phyloP scores from a whole-genome alignment of 2,797 vertebrate species.

The Brachyalestes nurse region DNA sequence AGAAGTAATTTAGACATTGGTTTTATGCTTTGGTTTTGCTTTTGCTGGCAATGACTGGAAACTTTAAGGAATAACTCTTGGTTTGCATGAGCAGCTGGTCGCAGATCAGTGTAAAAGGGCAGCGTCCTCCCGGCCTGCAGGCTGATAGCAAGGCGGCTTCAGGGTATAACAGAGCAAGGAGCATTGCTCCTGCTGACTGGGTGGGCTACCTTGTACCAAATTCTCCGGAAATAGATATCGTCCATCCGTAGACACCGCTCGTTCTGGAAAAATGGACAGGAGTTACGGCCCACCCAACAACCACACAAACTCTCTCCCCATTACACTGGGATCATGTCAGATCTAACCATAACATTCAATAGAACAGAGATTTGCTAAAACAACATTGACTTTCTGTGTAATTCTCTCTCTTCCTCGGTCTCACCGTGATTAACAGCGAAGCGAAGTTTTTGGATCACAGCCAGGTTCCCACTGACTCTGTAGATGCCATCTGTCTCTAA shows the following conservation, averaged over 20 bases:
- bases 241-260: conserved; percentile 91
- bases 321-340: background rate
- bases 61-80: background rate
- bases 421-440: conserved; percentile 92
- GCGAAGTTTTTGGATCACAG: conserved; percentile 91
- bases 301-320: background rate
- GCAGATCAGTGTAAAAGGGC: conserved; percentile 19
- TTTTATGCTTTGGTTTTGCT: no score
- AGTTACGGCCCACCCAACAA: conserved; percentile 33
- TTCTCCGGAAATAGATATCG: conserved; percentile 90
- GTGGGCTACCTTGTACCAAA: conserved; percentile 86
- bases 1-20: no score
- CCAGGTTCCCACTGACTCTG: conserved; percentile 91
- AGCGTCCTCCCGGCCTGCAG: background rate
- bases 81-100: background rate
- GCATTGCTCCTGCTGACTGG: background rate
- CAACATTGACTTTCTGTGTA: background rate
- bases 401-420: conserved; percentile 28
- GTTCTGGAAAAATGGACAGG: conserved; percentile 84
- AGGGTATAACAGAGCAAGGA: conserved; percentile 17
- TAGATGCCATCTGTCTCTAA: conserved; percentile 92
- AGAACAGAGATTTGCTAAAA: background rate
- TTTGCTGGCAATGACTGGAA: background rate
- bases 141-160: conserved; percentile 27
- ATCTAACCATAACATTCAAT: background rate